Evolutionary conservation across 2,113 vertebrate genomes (phyloP), one percentile per base, ranked within the genome.

Genomic region (Sylvietta virens): DNA sequence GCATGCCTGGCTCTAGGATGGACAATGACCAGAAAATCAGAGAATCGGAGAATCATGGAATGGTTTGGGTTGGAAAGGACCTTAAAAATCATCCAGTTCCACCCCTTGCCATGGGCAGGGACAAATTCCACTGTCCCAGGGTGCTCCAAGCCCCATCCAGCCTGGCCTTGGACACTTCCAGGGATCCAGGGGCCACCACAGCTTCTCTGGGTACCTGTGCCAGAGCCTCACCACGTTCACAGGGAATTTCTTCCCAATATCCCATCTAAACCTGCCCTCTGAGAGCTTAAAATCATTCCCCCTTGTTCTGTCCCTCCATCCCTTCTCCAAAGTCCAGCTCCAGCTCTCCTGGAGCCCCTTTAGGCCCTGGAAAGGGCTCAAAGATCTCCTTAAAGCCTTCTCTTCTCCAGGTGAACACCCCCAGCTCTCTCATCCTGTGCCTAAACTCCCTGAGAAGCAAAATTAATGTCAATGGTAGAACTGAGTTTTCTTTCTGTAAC

Each of bases 81-180:
- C 3, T 35, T 9, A n/a, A 67, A 27, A 0, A 0, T 0, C 45
- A 30, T 17, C 27, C 3, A 0, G 0, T 51, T 0, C 28, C 13
- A 48, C 1, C 10, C 28, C 9, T 12, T 30, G 23, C 15, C 23
- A 17, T 30, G 28, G 8, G 11, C 51, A 51, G 23, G 44, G 60
- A 30, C 51, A 45, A 1, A 51, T 73, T 0, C 44, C 45, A 51
- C 37, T 3, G 0, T 15, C 37, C 33, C 60, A 81, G 37, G 18
- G 0, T 65, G 27, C 37, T 66, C 77, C 67, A 57, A 81, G 35
- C 12, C 37, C 66, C 0, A 0, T 57, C 42, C 50, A 50, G 0
- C 27, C 35, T 44, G 31, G 15, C 15, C 44, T 81, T 50, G 67
- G 44, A 0, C 50, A 50, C 27, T 72, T 0, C 27, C 50, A 88